Evolutionary conservation across 2,797 vertebrate species (phyloP).

Genomic region (Danio albolineatus): DNA sequence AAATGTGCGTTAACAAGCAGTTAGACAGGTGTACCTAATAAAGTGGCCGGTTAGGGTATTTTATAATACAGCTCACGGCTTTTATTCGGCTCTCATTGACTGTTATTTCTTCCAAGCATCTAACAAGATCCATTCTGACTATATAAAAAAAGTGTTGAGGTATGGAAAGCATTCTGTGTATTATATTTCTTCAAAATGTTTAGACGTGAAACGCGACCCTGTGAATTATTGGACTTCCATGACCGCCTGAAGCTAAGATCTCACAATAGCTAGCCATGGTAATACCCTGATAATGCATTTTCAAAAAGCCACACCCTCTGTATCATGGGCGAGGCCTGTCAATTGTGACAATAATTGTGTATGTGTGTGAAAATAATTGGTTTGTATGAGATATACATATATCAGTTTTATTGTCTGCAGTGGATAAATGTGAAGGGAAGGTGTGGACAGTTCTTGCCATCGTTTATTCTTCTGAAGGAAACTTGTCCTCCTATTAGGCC

Average conservation of each 20-base stretch:
- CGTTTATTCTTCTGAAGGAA: not conserved
- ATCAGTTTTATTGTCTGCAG: slow-evolving; percentile 20
- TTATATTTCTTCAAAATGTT: slow-evolving; percentile 61
- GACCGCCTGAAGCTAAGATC: slow-evolving; percentile 62
- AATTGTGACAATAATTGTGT: slow-evolving; percentile 26
- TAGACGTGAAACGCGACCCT: slow-evolving; percentile 65
- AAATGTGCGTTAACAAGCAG: too few relatives aligned
- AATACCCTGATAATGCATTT: slow-evolving; percentile 8
- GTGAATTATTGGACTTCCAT: slow-evolving; percentile 50
- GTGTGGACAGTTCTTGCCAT: slow-evolving; percentile 15
- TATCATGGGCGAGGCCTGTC: slow-evolving; percentile 22
- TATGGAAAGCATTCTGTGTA: slow-evolving; percentile 40
- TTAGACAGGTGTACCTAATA: too few relatives aligned
- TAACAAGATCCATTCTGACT: slow-evolving; percentile 7
- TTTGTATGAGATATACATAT: not conserved
- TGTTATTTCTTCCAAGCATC: not conserved
- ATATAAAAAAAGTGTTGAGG: not conserved
- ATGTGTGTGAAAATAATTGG: slow-evolving; percentile 34
- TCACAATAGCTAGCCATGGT: slow-evolving; percentile 58
- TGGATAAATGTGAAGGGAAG: slow-evolving; percentile 8
- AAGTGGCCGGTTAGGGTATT: not conserved
- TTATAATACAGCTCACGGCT: slow-evolving; percentile 1
- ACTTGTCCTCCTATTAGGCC: slow-evolving; percentile 48
- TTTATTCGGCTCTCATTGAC: slow-evolving; percentile 3
- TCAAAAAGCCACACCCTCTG: slow-evolving; percentile 11